These are phyloP conservation scores for Ctenosaura bakeri DNA, from an alignment of 2,797 vertebrate species.

Conservation along the genomic window DNA sequence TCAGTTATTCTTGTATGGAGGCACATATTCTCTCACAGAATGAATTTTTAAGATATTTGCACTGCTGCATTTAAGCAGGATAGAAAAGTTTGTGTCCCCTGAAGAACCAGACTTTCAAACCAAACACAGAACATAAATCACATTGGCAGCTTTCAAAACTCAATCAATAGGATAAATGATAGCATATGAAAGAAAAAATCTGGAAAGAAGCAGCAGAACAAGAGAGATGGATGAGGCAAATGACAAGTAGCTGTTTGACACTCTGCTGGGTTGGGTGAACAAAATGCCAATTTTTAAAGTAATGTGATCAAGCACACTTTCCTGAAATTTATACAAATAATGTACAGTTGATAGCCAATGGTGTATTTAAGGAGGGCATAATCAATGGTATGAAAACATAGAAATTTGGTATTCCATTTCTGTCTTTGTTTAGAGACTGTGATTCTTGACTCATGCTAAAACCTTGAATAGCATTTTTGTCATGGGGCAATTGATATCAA, in stretches of 20 bases:
- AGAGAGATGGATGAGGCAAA: conserved; percentile 54
- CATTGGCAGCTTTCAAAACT: conserved; percentile 73
- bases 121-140: conserved; percentile 77
- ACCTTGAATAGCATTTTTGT: conserved; percentile 50
- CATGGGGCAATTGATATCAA: conserved; percentile 35
- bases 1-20: conserved; percentile 32
- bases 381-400: conserved; percentile 82
- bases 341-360: conserved; percentile 74
- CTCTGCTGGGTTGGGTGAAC: conserved; percentile 58
- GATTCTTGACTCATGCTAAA: conserved; percentile 71
- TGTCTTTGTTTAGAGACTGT: conserved; percentile 72
- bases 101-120: conserved; percentile 72
- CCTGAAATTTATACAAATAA: conserved; percentile 75
- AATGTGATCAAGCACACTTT: conserved; percentile 72
- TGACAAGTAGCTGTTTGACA: conserved; percentile 44
- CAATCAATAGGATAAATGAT: conserved; percentile 78
- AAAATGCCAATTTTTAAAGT: conserved; percentile 73
- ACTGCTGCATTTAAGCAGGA: conserved; percentile 45
- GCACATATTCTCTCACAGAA: conserved; percentile 28
- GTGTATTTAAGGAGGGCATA: conserved; percentile 79
- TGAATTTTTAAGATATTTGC: not conserved
- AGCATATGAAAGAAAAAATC: conserved; percentile 69
- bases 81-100: conserved; percentile 67
- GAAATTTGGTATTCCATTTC: conserved; percentile 79
- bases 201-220: conserved; percentile 63